Base-by-base conservation (phyloP, 2,113 vertebrate species). In the Lates calcarifer region DNA sequence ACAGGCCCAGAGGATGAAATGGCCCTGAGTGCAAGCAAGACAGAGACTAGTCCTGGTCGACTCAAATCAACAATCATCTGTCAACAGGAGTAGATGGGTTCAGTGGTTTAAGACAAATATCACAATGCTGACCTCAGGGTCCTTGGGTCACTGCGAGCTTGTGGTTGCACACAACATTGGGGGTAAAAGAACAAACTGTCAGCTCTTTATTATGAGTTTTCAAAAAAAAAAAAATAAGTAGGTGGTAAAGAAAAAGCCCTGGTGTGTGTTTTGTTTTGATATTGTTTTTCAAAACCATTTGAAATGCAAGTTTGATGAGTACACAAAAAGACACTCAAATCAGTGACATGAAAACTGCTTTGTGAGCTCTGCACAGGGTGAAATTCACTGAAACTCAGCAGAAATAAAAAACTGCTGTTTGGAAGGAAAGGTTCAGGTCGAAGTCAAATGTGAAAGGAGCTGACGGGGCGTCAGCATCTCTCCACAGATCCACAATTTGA, bases 271-370 rank as follows among this genome's bases (percentile, higher is more conserved):
- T 28, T 43, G 28, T 75, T 77, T 41, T n/a, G 37, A 51, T 63
- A 14, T 41, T 65, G 62, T 37, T 75, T 31, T 64, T 60, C 43
- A 75, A 75, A 79, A 17, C 17, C 31, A 74, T 49, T 37, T 26
- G 11, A 39, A 37, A 56, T 73, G 58, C 24, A 79, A 66, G 3
- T 79, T 75, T 75, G 72, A 83, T 56, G 80, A 79, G 66, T n/a
- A 61, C 75, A 83, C 58, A 62, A 37, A 45, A 75, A 86, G 15
- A 62, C 55, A 68, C 62, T 77, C 39, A 63, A 33, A 45, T 60
- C 33, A 39, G 22, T 56, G 45, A 79, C 57, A 64, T 33, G 41
- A 64, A 74, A 74, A 82, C 2, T 57, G 41, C 53, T 60, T 24
- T 10, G 31, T 58, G 63, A 71, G 43, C 41, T 67, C 22, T 6